phyloP scores from a whole-genome alignment of 2,113 vertebrate genomes.

The Symphodus melops region DNA sequence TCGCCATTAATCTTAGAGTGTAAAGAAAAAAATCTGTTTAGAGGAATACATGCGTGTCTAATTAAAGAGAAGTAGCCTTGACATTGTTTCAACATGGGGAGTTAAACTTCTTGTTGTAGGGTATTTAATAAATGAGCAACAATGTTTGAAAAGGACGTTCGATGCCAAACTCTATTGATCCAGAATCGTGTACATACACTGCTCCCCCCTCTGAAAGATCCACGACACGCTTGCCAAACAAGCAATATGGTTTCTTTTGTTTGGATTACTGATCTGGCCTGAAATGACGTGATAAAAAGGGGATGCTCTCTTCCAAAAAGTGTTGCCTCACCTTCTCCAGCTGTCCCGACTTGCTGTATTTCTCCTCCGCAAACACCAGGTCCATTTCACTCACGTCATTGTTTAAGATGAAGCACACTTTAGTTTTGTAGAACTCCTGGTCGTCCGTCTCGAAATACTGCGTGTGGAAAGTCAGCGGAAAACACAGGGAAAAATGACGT shows the following conservation, averaged over 20 bases:
- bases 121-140: constrained; percentile 16
- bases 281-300: constrained; percentile 39
- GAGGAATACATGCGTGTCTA: neutral
- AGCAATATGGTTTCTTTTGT: constrained; percentile 66
- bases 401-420: constrained; percentile 98
- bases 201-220: constrained; percentile 17
- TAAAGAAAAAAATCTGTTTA: neutral
- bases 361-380: constrained; percentile 97
- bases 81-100: neutral
- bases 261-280: constrained; percentile 56
- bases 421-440: constrained; percentile 99
- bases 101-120: constrained; percentile 6
- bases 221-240: constrained; percentile 48
- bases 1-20: neutral
- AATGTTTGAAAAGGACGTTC: neutral
- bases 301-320: constrained; percentile 40
- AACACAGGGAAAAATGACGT: constrained; percentile 39
- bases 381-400: constrained; percentile 99
- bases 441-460: constrained; percentile 99
- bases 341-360: constrained; percentile 94
- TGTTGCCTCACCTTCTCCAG: constrained; percentile 93
- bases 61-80: constrained; percentile 15
- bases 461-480: constrained; percentile 60
- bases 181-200: constrained; percentile 43
- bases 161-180: constrained; percentile 23